Percentiles rank a stretch among this genome's conserved stretches.
Evolutionary conservation across 2,797 vertebrate genomes (phyloP).

Genomic region (Phrynocephalus forsythii): DNA sequence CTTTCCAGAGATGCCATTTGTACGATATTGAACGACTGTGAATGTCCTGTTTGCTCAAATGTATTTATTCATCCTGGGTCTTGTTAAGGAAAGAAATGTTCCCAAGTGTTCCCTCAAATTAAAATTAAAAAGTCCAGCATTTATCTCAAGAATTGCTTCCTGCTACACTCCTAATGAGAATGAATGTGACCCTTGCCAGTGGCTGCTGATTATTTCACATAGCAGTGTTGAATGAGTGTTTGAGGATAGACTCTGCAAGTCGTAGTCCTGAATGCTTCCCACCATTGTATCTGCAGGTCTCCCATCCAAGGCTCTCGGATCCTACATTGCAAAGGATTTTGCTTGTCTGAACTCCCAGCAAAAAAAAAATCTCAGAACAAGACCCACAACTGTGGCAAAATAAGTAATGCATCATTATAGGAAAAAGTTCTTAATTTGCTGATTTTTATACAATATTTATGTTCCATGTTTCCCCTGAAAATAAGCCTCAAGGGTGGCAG

Average conservation of each 20-base stretch:
- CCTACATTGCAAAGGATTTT: background rate
- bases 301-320: background rate
- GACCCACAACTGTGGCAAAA: background rate
- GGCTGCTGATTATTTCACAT: background rate
- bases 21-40: conserved; percentile 9
- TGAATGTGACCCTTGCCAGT: conserved; percentile 7
- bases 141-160: conserved; percentile 53
- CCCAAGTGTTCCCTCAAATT: background rate
- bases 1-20: conserved; percentile 43
- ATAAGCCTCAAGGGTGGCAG: background rate
- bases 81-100: conserved; percentile 14
- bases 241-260: background rate
- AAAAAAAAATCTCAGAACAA: background rate
- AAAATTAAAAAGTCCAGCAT: background rate
- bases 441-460: background rate
- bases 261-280: background rate
- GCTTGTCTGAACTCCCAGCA: background rate
- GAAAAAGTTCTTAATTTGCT: background rate
- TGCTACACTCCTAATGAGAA: conserved; percentile 27
- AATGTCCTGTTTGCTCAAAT: conserved; percentile 31
- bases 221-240: background rate
- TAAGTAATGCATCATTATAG: background rate
- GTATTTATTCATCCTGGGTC: conserved; percentile 39
- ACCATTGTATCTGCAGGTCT: background rate
- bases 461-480: background rate